A percentile compares a stretch with the other conserved stretches of the same genome.
Evolutionary conservation across 2,797 vertebrate species (phyloP).

Genomic region (Lophotriccus pileatus): DNA sequence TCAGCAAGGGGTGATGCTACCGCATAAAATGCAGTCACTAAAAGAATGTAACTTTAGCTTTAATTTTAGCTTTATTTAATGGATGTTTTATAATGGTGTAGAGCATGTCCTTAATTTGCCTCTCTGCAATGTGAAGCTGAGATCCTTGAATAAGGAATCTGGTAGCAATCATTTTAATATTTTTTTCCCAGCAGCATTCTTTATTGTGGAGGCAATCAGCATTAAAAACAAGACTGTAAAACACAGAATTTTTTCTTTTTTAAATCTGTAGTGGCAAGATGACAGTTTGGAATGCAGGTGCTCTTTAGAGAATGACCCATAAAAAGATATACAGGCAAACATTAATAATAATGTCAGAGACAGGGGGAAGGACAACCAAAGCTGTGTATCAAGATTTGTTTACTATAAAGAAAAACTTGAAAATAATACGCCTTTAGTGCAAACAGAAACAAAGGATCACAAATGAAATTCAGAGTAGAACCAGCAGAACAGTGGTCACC

Average conservation of each 20-base stretch:
- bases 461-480: not conserved
- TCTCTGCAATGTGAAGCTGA: not conserved
- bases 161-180: not conserved
- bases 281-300: not conserved
- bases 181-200: not conserved
- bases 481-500: not conserved
- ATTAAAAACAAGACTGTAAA: not conserved
- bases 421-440: not conserved
- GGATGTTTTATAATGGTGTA: not conserved
- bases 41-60: slow-evolving; percentile 1
- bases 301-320: not conserved
- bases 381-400: not conserved
- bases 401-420: not conserved
- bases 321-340: not conserved
- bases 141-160: not conserved
- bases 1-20: not conserved
- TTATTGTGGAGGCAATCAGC: not conserved
- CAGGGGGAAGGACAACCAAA: not conserved
- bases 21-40: not conserved
- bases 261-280: not conserved
- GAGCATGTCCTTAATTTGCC: not conserved
- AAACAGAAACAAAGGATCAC: not conserved
- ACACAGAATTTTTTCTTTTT: not conserved
- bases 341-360: not conserved
- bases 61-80: slow-evolving; percentile 14